Conservation (phyloP, 2,888 invertebrate genomes). For the Galerucella calmariensis region DNA sequence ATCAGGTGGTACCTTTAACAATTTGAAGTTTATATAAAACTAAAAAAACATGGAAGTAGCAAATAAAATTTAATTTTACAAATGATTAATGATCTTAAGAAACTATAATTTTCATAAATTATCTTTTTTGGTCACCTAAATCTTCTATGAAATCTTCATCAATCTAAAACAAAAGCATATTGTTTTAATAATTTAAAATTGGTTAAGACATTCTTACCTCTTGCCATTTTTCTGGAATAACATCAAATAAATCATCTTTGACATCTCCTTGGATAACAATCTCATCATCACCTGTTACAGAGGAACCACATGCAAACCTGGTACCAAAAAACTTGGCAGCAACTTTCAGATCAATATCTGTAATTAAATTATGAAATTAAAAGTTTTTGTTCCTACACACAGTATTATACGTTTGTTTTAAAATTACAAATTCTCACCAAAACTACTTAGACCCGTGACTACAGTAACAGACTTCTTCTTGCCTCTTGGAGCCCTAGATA, state of each 20-base stretch:
- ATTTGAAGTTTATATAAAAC: neutral
- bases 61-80: slow-evolving; percentile 20
- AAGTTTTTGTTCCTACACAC: neutral
- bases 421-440: slow-evolving; percentile 71
- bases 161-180: slow-evolving; percentile 68
- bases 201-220: slow-evolving; percentile 70
- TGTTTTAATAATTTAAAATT: neutral
- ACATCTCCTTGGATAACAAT: slow-evolving; percentile 99
- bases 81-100: slow-evolving; percentile 26
- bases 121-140: slow-evolving; percentile 92
- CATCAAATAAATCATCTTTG: slow-evolving; percentile 97
- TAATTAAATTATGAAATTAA: slow-evolving; percentile 33
- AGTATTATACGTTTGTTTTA: neutral
- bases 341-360: slow-evolving; percentile 97
- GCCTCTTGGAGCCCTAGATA: slow-evolving; percentile 92
- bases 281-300: slow-evolving; percentile 98
- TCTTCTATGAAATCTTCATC: slow-evolving; percentile 94
- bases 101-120: slow-evolving; percentile 58
- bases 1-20: neutral
- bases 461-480: slow-evolving; percentile 99
- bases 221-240: slow-evolving; percentile 98
- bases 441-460: slow-evolving; percentile 93
- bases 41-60: neutral
- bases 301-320: slow-evolving; percentile 99
- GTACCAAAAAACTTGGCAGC: slow-evolving; percentile 98